Percentiles rank a stretch among this genome's conserved stretches.
Evolutionary conservation across 2,888 invertebrate genomes (phyloP).

Genomic region (Euclidia mi): DNA sequence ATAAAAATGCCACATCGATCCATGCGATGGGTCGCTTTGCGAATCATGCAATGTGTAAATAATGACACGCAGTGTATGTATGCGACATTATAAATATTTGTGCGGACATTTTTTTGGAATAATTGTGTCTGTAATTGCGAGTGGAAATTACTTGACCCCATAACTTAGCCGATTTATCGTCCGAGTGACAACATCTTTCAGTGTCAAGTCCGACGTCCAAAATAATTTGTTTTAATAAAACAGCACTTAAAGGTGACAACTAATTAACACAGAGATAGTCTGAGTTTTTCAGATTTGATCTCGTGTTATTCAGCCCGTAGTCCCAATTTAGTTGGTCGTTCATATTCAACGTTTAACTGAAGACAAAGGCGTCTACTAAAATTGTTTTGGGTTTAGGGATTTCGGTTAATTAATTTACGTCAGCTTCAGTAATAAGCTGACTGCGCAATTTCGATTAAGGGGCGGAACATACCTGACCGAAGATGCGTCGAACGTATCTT

Average conservation of each 20-base stretch:
- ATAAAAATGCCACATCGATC: constrained; percentile 64
- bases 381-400: constrained; percentile 13
- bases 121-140: constrained; percentile 49
- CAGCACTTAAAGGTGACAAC: constrained; percentile 3
- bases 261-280: constrained; percentile 2
- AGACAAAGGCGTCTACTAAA: neutral
- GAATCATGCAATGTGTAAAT: constrained; percentile 68
- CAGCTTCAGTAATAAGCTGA: constrained; percentile 20
- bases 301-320: too few relatives aligned
- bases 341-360: too few relatives aligned
- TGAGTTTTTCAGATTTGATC: constrained; percentile 6
- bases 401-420: constrained; percentile 24
- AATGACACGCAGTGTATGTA: constrained; percentile 60
- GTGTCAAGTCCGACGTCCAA: constrained; percentile 7
- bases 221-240: constrained; percentile 24
- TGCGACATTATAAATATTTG: constrained; percentile 53
- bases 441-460: constrained; percentile 22
- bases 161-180: constrained; percentile 47
- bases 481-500: too few relatives aligned
- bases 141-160: constrained; percentile 56
- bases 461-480: too few relatives aligned
- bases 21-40: constrained; percentile 69
- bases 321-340: too few relatives aligned
- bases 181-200: constrained; percentile 32
- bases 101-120: constrained; percentile 46